Evolutionary conservation across 2,888 invertebrate species (phyloP), one percentile per base, ranked within the genome.

Genomic region (Drosophila nr. fundita): DNA sequence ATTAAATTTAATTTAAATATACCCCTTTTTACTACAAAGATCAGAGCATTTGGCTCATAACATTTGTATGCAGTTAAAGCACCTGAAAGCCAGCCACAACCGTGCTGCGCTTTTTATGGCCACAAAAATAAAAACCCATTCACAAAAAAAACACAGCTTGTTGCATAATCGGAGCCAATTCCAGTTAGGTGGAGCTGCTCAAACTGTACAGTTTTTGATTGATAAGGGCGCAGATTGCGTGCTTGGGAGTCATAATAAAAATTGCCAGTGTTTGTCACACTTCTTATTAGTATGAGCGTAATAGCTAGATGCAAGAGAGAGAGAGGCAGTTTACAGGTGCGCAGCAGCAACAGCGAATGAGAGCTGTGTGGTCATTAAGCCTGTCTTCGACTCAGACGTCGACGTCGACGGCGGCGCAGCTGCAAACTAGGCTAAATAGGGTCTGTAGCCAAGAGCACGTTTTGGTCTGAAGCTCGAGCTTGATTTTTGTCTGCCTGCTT

Each of bases 341-440:
- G 54, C 65, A 70, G 45, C 65, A 59, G 71, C 68, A 54, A 38
- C 54, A 62, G 72, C 61, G 30, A 68, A 36, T 42, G 36, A 45
- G 58, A 18, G 69, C 54, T 38, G n/a, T 45, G 24, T 68, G 87
- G 68, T 72, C 79, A 82, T 74, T 79, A 76, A 82, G 76, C 64
- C 78, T 57, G 83, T 60, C 81, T 77, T 53, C 18, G 21, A 52
- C 50, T 50, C 40, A 40, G n/a, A 40, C 40, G n/a, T n/a, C 59
- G 53, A 29, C 45, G 62, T 53, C 54, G 45, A n/a, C 59, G 54
- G 18, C 36, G 36, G n/a, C 54, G 54, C 57, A 60, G 87, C 73
- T 74, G 81, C 89, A 86, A 89, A 90, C 89, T 90, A 85, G 89
- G 89, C 91, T 90, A 90, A 90, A 83, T 90, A 90, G 89, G 89